Evolutionary conservation across 2,888 invertebrate genomes (phyloP).

Genomic region (Troilus luridus): DNA sequence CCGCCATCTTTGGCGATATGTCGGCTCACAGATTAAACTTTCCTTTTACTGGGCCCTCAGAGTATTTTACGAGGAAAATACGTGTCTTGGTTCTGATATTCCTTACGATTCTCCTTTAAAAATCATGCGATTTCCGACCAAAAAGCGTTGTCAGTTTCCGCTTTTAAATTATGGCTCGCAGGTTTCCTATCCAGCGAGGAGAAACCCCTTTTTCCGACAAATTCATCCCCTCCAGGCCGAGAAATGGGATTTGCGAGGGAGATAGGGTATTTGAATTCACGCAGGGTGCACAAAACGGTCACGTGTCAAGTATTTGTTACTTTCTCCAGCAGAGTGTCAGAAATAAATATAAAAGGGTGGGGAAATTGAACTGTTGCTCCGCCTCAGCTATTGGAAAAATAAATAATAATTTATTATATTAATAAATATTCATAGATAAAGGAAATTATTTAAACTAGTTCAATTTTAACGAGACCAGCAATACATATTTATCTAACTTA

Average conservation of each 20-base stretch:
- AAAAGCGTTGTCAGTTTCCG: conserved; percentile 45
- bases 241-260: neutral
- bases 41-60: neutral
- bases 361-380: neutral
- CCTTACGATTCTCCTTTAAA: neutral
- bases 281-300: conserved; percentile 17
- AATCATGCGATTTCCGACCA: conserved; percentile 42
- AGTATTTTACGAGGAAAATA: conserved; percentile 41
- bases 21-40: neutral
- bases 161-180: conserved; percentile 35
- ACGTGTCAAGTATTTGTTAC: conserved; percentile 48
- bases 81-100: conserved; percentile 24
- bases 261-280: conserved; percentile 38
- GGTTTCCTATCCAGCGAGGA: neutral
- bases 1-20: conserved; percentile 10
- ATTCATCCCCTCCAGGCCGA: conserved; percentile 3
- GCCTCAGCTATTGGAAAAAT: neutral
- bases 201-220: conserved; percentile 34
- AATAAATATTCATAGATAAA: neutral
- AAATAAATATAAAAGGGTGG: neutral
- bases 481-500: too few species aligned
- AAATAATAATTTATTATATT: neutral
- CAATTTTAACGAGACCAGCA: too few species aligned
- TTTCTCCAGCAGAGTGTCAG: neutral
- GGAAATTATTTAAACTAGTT: neutral